Percentiles rank a stretch among this genome's conserved stretches.
phyloP scores from a whole-genome alignment of 2,888 invertebrate genomes.

The Opisthograptis luteolata region DNA sequence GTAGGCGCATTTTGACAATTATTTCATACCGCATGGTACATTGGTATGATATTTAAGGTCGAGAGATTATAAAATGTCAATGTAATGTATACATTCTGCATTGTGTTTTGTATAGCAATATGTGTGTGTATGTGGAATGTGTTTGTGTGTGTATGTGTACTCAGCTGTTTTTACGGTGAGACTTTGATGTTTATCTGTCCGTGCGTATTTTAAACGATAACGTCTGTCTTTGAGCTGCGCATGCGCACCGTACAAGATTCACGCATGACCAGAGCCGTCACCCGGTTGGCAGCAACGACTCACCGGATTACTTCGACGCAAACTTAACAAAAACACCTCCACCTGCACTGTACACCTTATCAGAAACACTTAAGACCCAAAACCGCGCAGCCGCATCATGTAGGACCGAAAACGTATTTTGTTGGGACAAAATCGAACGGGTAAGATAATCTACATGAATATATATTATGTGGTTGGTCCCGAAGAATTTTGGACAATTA shows the following conservation, averaged over 20 bases:
- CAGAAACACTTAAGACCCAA: conserved; percentile 32
- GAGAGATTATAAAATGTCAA: no score
- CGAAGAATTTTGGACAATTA: conserved; percentile 67
- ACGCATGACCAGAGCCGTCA: conserved; percentile 72
- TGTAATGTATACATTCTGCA: no score
- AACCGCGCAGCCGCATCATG: conserved; percentile 15
- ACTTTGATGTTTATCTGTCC: no score
- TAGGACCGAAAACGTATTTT: conserved; percentile 24
- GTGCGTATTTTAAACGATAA: conserved; percentile 3
- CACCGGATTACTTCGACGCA: conserved; percentile 58
- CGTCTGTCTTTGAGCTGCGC: conserved; percentile 36
- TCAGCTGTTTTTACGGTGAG: no score
- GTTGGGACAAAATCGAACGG: conserved; percentile 55
- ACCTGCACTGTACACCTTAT: conserved; percentile 22
- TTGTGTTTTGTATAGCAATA: no score
- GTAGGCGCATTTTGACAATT: no score
- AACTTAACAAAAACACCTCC: conserved; percentile 34
- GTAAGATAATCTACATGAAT: conserved; percentile 65
- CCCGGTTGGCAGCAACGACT: conserved; percentile 55
- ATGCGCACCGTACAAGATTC: conserved; percentile 65
- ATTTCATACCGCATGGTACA: no score
- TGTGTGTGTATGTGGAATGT: no score
- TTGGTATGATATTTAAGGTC: no score
- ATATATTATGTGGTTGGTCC: conserved; percentile 67
- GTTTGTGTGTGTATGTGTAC: no score